Conservation (phyloP, 64 coral and sea anemone species). For the Acropora yongei region DNA sequence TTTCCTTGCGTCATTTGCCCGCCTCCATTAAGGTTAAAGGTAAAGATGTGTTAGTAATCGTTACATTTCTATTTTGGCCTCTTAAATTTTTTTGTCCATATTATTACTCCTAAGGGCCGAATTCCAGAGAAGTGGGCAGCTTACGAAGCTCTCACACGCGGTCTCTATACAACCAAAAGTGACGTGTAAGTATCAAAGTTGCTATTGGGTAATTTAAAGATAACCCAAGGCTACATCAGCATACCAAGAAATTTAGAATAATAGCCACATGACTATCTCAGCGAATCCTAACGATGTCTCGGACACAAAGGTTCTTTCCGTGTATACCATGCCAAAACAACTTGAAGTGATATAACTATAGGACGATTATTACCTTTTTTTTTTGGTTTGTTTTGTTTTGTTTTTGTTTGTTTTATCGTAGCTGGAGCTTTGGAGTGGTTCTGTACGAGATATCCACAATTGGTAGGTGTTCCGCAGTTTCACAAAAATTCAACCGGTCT, state of each 20-base stretch:
- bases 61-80: no score
- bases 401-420: conserved; percentile 2
- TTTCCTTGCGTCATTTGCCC: no score
- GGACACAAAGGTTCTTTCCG: no score
- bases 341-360: neutral
- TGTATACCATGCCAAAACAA: neutral
- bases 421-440: conserved; percentile 93
- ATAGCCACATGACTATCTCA: no score
- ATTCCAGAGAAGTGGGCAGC: conserved; percentile 69
- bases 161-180: conserved; percentile 58
- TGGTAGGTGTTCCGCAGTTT: conserved; percentile 44
- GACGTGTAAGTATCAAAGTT: conserved; percentile 48
- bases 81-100: neutral
- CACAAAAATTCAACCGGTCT: no score
- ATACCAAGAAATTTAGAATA: no score
- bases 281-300: no score
- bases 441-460: conserved; percentile 89
- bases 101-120: conserved; percentile 25
- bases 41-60: no score
- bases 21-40: no score
- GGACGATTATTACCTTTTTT: no score
- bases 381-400: neutral
- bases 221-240: no score
- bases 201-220: neutral
- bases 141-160: conserved; percentile 62